These are phyloP conservation scores for Punctoribates punctum DNA, from an alignment of 2,888 invertebrate genomes.

Conservation along the genomic window DNA sequence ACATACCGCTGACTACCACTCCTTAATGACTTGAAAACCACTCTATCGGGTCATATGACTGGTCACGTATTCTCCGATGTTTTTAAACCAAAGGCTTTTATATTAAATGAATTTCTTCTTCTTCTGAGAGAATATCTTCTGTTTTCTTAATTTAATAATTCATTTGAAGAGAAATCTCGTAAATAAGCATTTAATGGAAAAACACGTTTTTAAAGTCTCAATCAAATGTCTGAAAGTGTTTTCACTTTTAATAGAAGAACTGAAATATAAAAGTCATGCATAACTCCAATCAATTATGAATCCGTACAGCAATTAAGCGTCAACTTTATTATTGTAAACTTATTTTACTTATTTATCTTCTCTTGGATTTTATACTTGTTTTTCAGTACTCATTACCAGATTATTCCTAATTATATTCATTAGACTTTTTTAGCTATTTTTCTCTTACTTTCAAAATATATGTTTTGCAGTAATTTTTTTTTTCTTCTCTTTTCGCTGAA, in stretches of 20 bases:
- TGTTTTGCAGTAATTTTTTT: no score
- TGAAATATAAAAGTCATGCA: constrained; percentile 10
- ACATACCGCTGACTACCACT: background rate
- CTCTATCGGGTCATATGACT: background rate
- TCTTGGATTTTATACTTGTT: no score
- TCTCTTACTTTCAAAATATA: no score
- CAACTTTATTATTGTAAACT: background rate
- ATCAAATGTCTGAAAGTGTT: background rate
- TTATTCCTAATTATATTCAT: no score
- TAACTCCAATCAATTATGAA: constrained; percentile 15
- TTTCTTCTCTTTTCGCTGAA: no score
- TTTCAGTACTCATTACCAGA: no score
- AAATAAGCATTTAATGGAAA: constrained; percentile 25
- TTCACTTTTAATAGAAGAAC: background rate
- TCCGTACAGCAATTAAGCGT: background rate
- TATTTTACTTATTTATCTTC: no score
- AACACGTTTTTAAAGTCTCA: constrained; percentile 31
- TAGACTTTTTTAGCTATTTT: no score
- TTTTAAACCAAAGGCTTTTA: no score
- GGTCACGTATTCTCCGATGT: background rate
- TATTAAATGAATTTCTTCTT: background rate
- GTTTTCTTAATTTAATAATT: background rate
- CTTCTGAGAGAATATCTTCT: background rate
- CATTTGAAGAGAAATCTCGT: background rate
- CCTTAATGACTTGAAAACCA: constrained; percentile 15